Percentiles rank a stretch among this genome's conserved stretches.
Evolutionary conservation across 92 coral and sea anemone species (phyloP).

Genomic region (Zoanthus gigantus): DNA sequence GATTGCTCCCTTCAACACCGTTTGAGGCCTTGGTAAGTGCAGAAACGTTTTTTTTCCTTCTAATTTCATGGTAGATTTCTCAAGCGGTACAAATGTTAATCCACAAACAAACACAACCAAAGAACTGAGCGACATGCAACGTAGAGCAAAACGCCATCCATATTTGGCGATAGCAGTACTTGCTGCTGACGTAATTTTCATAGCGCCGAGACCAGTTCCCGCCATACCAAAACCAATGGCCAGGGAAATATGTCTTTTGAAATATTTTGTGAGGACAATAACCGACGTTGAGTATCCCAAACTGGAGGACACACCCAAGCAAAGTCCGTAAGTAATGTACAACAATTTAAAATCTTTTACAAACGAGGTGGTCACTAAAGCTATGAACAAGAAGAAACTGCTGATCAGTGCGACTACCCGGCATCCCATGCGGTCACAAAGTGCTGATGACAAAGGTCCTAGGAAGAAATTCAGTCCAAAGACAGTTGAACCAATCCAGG

Average conservation of each 20-base stretch:
- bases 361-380: conserved; percentile 25
- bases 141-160: conserved; percentile 38
- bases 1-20: conserved; percentile 21
- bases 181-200: conserved; percentile 37
- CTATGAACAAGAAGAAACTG: conserved; percentile 37
- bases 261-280: conserved; percentile 34
- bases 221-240: conserved; percentile 47
- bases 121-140: conserved; percentile 33
- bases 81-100: conserved; percentile 13
- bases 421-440: conserved; percentile 48
- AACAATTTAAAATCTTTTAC: conserved; percentile 20
- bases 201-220: conserved; percentile 33
- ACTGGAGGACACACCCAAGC: conserved; percentile 47
- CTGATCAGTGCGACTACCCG: conserved; percentile 36
- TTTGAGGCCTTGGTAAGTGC: not conserved
- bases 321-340: conserved; percentile 40
- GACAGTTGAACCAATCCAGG: conserved; percentile 47
- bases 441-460: conserved; percentile 29
- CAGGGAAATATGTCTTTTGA: conserved; percentile 40
- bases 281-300: conserved; percentile 37
- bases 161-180: conserved; percentile 20
- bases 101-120: conserved; percentile 35
- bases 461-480: conserved; percentile 36
- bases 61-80: not conserved
- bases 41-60: not conserved